Conservation (phyloP, 2,888 invertebrate species). For the Lycaena phlaeas region DNA sequence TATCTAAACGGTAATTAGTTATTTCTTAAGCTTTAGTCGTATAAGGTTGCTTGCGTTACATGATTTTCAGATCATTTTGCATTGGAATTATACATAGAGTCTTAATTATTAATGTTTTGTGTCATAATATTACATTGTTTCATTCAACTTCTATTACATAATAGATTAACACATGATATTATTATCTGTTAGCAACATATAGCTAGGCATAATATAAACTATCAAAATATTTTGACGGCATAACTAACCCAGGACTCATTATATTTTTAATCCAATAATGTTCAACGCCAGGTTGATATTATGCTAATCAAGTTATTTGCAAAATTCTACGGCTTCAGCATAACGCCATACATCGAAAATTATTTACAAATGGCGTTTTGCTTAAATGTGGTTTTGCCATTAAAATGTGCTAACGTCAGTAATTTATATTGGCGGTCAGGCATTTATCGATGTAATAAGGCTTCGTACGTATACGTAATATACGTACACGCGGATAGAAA, state of each 20-base stretch:
- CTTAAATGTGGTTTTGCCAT: slow-evolving; percentile 8
- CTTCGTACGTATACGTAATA: too few species aligned
- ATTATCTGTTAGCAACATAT: too few species aligned
- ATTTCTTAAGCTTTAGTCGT: too few species aligned
- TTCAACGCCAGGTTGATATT: slow-evolving; percentile 17
- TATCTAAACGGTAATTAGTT: too few species aligned
- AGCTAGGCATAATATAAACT: background rate
- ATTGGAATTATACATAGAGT: too few species aligned
- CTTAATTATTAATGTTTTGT: too few species aligned
- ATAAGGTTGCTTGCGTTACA: too few species aligned
- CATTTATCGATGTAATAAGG: background rate
- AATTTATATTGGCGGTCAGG: slow-evolving; percentile 2
- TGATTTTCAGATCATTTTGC: too few species aligned
- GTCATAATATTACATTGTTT: too few species aligned
- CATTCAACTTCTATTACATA: too few species aligned
- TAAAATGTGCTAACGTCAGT: slow-evolving; percentile 8
- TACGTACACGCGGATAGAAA: too few species aligned
- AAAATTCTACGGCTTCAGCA: slow-evolving; percentile 40
- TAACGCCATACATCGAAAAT: slow-evolving; percentile 6
- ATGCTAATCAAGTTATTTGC: slow-evolving; percentile 41
- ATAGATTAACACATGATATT: too few species aligned
- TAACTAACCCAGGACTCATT: slow-evolving; percentile 6
- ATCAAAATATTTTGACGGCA: background rate
- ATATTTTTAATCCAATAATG: slow-evolving; percentile 21
- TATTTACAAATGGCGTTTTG: slow-evolving; percentile 5